These are phyloP conservation scores for Eudemis profundana DNA, from an alignment of 2,888 invertebrate species.

Conservation along the genomic window DNA sequence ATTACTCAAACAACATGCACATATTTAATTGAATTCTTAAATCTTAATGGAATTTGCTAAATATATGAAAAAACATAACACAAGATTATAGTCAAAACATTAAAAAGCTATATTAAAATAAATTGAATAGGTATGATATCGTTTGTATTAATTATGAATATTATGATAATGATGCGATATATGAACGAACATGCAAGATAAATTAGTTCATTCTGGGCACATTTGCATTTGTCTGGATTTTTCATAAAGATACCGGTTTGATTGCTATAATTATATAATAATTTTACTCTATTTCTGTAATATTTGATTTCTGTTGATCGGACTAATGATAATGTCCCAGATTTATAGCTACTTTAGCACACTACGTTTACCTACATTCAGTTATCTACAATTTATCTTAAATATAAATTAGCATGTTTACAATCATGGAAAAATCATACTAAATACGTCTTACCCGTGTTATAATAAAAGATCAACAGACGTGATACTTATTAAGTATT, in stretches of 20 bases:
- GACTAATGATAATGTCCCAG: neutral
- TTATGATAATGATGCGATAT: slow-evolving; percentile 31
- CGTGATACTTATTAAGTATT: too few relatives aligned
- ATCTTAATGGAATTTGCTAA: neutral
- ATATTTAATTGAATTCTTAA: neutral
- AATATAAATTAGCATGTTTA: too few relatives aligned
- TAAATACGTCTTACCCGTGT: too few relatives aligned
- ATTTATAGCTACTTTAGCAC: too few relatives aligned
- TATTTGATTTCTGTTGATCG: too few relatives aligned
- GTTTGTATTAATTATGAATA: too few relatives aligned
- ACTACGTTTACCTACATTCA: too few relatives aligned
- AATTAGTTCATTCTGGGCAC: neutral
- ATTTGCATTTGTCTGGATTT: neutral
- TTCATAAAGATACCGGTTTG: neutral
- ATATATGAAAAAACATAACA: neutral
- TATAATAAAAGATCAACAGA: too few relatives aligned
- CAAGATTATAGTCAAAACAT: neutral
- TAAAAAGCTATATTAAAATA: slow-evolving; percentile 5
- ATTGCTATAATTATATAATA: too few relatives aligned
- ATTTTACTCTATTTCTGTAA: too few relatives aligned
- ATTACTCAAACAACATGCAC: neutral
- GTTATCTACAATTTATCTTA: too few relatives aligned
- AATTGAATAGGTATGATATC: slow-evolving; percentile 1
- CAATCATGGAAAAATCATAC: too few relatives aligned
- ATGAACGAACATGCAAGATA: slow-evolving; percentile 28